Base-by-base conservation (phyloP, 1,140 invertebrate genomes). In the Orius insidiosus region DNA sequence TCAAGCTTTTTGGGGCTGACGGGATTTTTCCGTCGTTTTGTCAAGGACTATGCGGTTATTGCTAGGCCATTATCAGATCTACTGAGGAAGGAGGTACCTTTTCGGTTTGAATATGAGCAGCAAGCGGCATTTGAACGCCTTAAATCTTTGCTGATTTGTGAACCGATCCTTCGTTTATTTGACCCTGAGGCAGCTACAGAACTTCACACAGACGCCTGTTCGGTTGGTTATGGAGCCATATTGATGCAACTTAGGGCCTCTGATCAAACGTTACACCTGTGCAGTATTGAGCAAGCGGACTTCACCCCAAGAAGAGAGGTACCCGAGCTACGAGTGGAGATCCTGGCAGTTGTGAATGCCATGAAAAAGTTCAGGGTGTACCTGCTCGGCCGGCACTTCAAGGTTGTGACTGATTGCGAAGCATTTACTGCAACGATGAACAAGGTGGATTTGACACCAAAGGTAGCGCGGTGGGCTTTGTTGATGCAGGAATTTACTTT, bases 341-440 rank as follows among this genome's bases (percentile, higher is more conserved):
- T n/a, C n/a, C 46, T 66, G 11, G 61, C 63, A 4, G 47, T 64
- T 5, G 50, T 63, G 8, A 50, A 55, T 49, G 55, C 58, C 1
- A 24, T 65, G 0, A 63, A n/a, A 62, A 63, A 56, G 65, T 68
- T 67, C 60, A 62, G 58, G 59, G 63, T 65, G 16, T 68, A 69
- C 59, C 63, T 67, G 0, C 46, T 59, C 15, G 63, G 59, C 5
- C 58, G 57, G 24, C 5, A 55, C 16, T 60, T 64, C 40, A 60
- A 56, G 42, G 54, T 64, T 6, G 42, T 62, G n/a, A 60, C 54
- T 0, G 57, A 58, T 44, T 59, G 53, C 40, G 35, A 49, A 31
- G 60, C 62, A 2, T 58, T 67, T 2, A 47, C 54, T 5, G 49
- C 58, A 41, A 66, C 64, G 0, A 46, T 67, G 14, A 39, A 54